Base-by-base conservation (phyloP, 2,113 vertebrate species). In the Meriones unguiculatus region DNA sequence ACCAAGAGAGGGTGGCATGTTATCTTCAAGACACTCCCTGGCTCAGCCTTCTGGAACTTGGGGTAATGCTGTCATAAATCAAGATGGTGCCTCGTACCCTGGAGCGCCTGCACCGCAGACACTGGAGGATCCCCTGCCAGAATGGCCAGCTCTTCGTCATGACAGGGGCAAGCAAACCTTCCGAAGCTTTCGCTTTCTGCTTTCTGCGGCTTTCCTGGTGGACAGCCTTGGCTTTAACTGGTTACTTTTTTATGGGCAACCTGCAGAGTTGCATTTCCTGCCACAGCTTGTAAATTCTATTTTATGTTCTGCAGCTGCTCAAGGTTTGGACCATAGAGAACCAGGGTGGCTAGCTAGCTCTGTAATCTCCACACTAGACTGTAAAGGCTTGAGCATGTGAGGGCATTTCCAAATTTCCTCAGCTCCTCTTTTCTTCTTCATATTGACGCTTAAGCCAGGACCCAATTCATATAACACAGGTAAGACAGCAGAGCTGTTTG, bases 1-100 rank as follows among this genome's bases (percentile, higher is more conserved):
- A 54, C 24, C 38, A 24, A 10, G 38, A 85, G 52, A 35, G 25
- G 62, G 11, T 65, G 14, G 10, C 59, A 1, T 54, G 14, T 32
- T 46, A 50, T 32, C 41, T 65, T 87, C 50, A 88, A 86, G 84
- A 72, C 46, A 5, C 86, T 87, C 52, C 5, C 69, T 65, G 57
- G 38, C 82, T 96, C 41, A 69, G 32, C 50, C 95, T 97, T 93
- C 93, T 90, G 50, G 90, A 90, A 75, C 65, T 96, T 86, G 0
- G 91, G n/a, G 67, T 82, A 95, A 93, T 87, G 35, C 70, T 0
- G 1, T 14, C 32, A 17, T 96, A 67, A 97, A 96, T 96, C 94
- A 95, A 75, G 89, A 14, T 17, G 0, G 5, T 35, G 0, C 54
- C 75, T 95, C 78, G 50, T 57, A n/a, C 7, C 24, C 0, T 14